Evolutionary conservation across 2,113 vertebrate genomes (phyloP), one percentile per base, ranked within the genome.

Genomic region (Sakesphorus luctuosus): DNA sequence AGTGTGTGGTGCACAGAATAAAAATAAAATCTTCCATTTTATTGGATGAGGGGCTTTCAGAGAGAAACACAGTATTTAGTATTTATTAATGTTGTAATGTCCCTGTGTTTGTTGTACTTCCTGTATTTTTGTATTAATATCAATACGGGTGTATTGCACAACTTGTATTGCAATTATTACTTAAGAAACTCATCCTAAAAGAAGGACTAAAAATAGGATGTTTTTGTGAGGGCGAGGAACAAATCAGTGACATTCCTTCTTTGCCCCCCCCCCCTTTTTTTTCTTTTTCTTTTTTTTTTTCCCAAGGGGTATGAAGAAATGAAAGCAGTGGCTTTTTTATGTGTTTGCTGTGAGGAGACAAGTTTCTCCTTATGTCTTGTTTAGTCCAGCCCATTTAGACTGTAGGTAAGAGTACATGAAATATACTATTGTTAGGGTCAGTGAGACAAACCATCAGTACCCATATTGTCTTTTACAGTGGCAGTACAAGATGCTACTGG

Each of bases 171-270:
- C 81, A 11, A 17, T 82, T 78, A 80, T 74, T 58, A 28, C 17
- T 89, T 66, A 91, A 81, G 26, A 63, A 84, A 38, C 25, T 69
- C 49, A 43, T 84, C 84, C 18, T 80, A 91, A 62, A 55, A 18
- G 44, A 84, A 68, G 6, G 33, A 87, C 33, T 12, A 6, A n/a
- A 38, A 83, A 25, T 18, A 49, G 7, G 10, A 65, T 15, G 31
- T 11, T 78, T 90, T 84, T 46, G n/a, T 19, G 28, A 75, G 13
- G 3, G 7, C 3, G 17, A 78, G 7, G 36, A 87, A 44, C 13
- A 69, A 66, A 87, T 35, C 31, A 46, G 11, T 38, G 23, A 55
- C 63, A 59, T 28, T 44, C 6, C 2, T 43, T 58, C 44, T 8
- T n/a, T n/a, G n/a, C n/a, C n/a, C n/a, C n/a, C n/a, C 10, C 38